phyloP scores from a whole-genome alignment of 2,113 vertebrate genomes.

The Harpagus bidentatus region DNA sequence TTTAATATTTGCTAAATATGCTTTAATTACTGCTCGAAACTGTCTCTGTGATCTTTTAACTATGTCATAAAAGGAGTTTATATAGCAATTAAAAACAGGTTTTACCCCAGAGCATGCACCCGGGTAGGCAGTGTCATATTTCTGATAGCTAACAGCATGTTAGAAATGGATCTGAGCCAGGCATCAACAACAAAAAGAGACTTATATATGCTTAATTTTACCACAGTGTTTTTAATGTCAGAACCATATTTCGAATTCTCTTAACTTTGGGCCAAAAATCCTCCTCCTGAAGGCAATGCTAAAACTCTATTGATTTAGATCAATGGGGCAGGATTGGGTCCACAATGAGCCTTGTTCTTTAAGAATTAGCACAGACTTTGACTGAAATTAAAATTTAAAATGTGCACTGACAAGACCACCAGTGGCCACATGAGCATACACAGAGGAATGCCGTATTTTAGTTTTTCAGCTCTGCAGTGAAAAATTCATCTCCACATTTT shows the following conservation, averaged over 20 bases:
- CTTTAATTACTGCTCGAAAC: background rate
- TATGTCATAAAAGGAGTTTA: conserved; percentile 19
- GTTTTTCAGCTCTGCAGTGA: background rate
- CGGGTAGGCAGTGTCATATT: background rate
- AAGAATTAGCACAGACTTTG: background rate
- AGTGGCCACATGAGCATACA: background rate
- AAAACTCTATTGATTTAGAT: background rate
- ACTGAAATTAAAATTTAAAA: background rate
- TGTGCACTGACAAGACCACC: background rate
- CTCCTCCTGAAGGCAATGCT: background rate
- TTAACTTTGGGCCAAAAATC: background rate
- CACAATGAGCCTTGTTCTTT: background rate
- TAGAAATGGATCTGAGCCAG: conserved; percentile 22
- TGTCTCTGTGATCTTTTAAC: conserved; percentile 19
- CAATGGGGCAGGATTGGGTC: background rate
- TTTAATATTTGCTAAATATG: conserved; percentile 49
- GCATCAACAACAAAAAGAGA: background rate
- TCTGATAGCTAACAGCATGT: conserved; percentile 16
- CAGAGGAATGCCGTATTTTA: background rate
- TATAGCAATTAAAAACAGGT: conserved; percentile 30
- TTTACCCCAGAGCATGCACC: conserved; percentile 6
- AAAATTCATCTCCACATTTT: background rate
- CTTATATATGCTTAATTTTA: background rate
- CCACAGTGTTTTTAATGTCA: background rate
- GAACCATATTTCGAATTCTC: background rate